Base-by-base conservation (phyloP, 2,797 vertebrate species). In the Varecia variegata region DNA sequence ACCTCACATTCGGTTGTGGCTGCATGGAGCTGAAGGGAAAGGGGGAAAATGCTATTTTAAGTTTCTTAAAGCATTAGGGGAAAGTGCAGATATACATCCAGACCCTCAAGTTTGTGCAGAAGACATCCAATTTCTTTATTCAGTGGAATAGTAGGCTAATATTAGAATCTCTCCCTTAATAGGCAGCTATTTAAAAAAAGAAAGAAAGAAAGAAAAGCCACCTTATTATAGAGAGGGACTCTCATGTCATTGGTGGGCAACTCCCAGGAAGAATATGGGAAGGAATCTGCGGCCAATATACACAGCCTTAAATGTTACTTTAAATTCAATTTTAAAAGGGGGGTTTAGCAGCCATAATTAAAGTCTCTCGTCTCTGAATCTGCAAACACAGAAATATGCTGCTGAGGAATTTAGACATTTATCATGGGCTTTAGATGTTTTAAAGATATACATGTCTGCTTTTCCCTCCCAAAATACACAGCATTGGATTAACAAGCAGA, bases 251-350 rank as follows among this genome's bases (percentile, higher is more conserved):
- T 71, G 76, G 87, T 95, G 93, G 93, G 83, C 94, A 97, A 97
- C 92, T 97, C 97, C 94, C 84, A 82, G 87, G 91, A 97, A 96
- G 86, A 96, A 87, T 96, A 97, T 93, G 86, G 94, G 76, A 91
- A 94, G 40, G 89, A 88, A 67, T 97, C 93, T 76, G 38, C 10
- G 90, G 84, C 94, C 96, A 97, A 96, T 62, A 90, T 47, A 96
- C 94, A 95, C 94, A 97, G 89, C 62, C 89, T 92, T 94, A 93
- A 96, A 96, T 95, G 65, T 95, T 97, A 92, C 91, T 97, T 96
- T 90, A 91, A 93, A 96, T 96, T 97, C 76, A 92, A 15, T 90
- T 97, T 96, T 88, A 60, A 96, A 96, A 93, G 35, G 27, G 35
- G 82, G 85, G 90, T 93, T 97, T 97, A 97, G 84, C 71, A 92